Conservation (phyloP, 1,140 invertebrate genomes). For the Penaeus indicus region DNA sequence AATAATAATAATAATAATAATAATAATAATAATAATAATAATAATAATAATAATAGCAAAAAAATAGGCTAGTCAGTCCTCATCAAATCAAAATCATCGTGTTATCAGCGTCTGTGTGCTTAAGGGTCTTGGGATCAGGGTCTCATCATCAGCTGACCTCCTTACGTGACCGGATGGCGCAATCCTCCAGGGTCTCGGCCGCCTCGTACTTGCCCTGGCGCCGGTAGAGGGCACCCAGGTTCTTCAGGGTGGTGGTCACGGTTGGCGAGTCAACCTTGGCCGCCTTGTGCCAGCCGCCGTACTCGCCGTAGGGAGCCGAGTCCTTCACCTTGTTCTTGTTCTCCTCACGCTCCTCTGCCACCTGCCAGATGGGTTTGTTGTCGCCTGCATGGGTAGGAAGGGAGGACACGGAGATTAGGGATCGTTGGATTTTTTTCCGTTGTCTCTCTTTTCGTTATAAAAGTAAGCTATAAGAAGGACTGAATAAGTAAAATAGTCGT, state of each 20-base stretch:
- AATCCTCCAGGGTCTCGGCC: slow-evolving; percentile 98
- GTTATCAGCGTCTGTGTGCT: slow-evolving; percentile 19
- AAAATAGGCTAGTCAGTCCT: background rate
- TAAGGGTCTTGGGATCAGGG: slow-evolving; percentile 2
- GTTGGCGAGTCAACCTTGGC: slow-evolving; percentile 99
- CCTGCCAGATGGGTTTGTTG: slow-evolving; percentile 99
- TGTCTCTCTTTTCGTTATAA: too few species aligned
- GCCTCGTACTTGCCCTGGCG: slow-evolving; percentile 99
- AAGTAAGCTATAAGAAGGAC: too few species aligned
- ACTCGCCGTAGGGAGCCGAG: slow-evolving; percentile 91
- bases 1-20: slow-evolving; percentile 8
- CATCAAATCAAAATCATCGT: slow-evolving; percentile 8
- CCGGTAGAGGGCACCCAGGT: slow-evolving; percentile 96
- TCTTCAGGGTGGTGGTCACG: slow-evolving; percentile 96
- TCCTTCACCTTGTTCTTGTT: slow-evolving; percentile 93
- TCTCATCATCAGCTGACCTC: slow-evolving; percentile 77
- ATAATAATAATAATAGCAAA: background rate
- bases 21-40: background rate
- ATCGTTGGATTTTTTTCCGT: background rate
- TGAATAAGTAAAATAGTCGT: too few species aligned
- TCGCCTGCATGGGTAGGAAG: slow-evolving; percentile 76
- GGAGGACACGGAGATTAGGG: background rate
- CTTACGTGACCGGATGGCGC: slow-evolving; percentile 92
- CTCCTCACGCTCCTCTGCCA: slow-evolving; percentile 97
- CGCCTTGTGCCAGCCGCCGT: slow-evolving; percentile 97